phyloP scores from a whole-genome alignment of 1,140 invertebrate genomes.

The Zaprionus camerounensis region DNA sequence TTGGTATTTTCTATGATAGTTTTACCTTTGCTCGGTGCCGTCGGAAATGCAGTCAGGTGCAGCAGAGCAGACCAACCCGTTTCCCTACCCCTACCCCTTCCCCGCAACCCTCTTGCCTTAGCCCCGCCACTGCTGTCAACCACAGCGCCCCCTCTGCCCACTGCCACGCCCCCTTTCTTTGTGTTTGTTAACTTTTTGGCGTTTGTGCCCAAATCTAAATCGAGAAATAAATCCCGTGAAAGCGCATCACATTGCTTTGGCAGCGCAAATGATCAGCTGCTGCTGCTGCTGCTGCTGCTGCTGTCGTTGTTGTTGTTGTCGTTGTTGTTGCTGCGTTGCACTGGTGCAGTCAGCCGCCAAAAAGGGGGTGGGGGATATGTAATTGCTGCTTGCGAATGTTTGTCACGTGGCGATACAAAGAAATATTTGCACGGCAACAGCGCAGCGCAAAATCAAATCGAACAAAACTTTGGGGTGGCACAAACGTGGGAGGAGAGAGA shows the following conservation, averaged over 20 bases:
- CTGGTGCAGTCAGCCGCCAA: not conserved
- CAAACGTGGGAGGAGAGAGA: not conserved
- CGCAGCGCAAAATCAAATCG: constrained; percentile 2
- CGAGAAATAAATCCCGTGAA: constrained; percentile 8
- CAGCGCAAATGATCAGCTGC: constrained; percentile 9
- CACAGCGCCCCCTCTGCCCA: not conserved
- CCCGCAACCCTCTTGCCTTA: not conserved
- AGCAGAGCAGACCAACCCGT: not conserved
- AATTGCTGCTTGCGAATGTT: constrained; percentile 20
- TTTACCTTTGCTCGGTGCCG: not conserved
- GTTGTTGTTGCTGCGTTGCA: not conserved
- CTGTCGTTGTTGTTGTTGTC: too few species aligned
- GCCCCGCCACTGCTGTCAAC: not conserved
- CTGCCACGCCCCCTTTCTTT: not conserved
- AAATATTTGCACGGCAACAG: constrained; percentile 37
- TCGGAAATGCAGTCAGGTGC: constrained; percentile 1
- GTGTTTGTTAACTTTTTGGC: constrained; percentile 4
- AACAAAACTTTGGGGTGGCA: not conserved
- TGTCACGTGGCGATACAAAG: constrained; percentile 44
- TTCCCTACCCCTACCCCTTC: not conserved
- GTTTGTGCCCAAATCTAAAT: constrained; percentile 9
- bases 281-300: not conserved
- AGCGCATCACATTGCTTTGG: constrained; percentile 10
- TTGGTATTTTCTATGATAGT: not conserved
- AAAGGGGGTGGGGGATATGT: not conserved